These are phyloP conservation scores for Phyllostomus discolor DNA, from an alignment of 2,113 vertebrate species.

Conservation along the genomic window DNA sequence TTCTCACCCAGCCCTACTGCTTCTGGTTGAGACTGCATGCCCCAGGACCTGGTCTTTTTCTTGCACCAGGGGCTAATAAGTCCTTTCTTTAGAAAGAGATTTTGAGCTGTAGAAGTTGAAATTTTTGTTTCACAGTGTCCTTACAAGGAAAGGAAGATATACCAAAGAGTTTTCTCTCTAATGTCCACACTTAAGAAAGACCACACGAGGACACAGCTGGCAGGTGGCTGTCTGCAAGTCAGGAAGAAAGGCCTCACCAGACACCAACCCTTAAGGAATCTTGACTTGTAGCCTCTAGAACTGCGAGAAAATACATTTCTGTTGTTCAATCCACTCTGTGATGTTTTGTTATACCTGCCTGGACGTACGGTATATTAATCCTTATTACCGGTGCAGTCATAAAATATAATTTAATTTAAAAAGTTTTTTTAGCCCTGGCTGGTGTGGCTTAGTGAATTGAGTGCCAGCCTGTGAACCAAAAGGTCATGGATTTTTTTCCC, in stretches of 20 bases:
- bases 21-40: neutral
- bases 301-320: neutral
- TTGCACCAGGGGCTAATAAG: neutral
- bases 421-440: neutral
- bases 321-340: neutral
- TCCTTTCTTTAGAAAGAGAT: neutral
- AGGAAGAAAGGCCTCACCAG: neutral
- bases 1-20: neutral
- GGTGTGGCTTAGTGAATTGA: too few species aligned
- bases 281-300: neutral
- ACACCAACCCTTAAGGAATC: neutral
- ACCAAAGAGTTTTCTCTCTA: neutral
- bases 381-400: neutral
- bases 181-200: neutral
- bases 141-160: neutral
- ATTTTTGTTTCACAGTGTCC: neutral
- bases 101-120: neutral
- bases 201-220: neutral
- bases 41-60: neutral
- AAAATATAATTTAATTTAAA: neutral
- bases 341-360: neutral
- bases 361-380: neutral
- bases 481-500: too few species aligned
- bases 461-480: too few species aligned
- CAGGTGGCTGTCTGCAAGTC: neutral